Evolutionary conservation across 2,888 invertebrate species (phyloP).

Genomic region (Eristalis pertinax): DNA sequence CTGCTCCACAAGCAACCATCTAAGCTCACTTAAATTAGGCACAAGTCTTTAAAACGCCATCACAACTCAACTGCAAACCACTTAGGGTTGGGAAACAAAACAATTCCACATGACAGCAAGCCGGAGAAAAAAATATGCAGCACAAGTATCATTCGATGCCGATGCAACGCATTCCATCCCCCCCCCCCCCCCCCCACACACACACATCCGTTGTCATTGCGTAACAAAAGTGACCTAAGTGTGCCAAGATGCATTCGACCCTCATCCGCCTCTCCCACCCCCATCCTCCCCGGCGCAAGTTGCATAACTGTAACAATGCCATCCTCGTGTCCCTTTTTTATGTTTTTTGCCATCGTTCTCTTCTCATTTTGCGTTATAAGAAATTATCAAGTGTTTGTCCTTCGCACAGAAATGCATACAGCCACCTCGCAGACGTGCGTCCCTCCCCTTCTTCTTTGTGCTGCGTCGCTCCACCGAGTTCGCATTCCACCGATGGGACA

Average conservation of each 20-base stretch:
- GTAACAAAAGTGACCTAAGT: slow-evolving; percentile 41
- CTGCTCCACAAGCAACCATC: not conserved
- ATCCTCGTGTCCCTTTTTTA: slow-evolving; percentile 38
- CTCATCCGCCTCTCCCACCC: slow-evolving; percentile 10
- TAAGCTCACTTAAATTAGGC: not conserved
- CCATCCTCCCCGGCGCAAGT: not conserved
- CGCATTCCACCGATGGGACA: slow-evolving; percentile 16
- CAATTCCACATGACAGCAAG: not conserved
- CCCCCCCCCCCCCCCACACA: not conserved
- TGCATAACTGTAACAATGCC: slow-evolving; percentile 65
- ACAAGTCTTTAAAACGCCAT: not conserved
- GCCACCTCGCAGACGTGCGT: slow-evolving; percentile 55
- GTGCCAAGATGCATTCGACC: slow-evolving; percentile 46
- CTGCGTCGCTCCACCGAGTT: not conserved
- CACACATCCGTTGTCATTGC: not conserved
- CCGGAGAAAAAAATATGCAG: not conserved
- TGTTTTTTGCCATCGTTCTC: not conserved
- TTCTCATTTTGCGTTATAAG: slow-evolving; percentile 42
- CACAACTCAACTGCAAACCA: not conserved
- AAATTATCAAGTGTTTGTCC: slow-evolving; percentile 64
- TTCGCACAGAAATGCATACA: slow-evolving; percentile 63
- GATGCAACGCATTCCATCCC: not conserved
- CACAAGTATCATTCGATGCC: not conserved
- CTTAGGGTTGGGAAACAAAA: not conserved
- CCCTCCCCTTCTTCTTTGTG: slow-evolving; percentile 29